Conservation (phyloP, 2,888 invertebrate genomes). For the Oeneis ivallda region DNA sequence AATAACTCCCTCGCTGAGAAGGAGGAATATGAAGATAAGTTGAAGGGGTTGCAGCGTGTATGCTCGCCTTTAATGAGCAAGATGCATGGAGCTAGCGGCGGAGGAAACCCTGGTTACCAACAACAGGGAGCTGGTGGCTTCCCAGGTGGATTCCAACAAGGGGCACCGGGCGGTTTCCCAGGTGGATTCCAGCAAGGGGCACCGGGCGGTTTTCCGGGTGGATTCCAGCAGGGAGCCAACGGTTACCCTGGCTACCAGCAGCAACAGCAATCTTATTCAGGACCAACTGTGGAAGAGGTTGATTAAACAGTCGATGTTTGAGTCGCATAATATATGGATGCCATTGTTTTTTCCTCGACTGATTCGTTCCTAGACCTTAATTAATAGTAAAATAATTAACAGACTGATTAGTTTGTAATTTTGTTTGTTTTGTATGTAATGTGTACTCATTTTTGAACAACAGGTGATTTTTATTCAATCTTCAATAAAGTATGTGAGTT, state of each 20-base stretch:
- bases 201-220: background rate
- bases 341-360: background rate
- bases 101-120: constrained; percentile 47
- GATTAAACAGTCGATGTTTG: background rate
- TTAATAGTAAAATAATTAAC: too few species aligned
- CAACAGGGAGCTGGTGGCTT: constrained; percentile 1
- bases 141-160: background rate
- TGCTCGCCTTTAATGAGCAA: constrained; percentile 82
- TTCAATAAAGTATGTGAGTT: constrained; percentile 1
- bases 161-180: background rate
- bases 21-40: constrained; percentile 11
- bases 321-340: background rate
- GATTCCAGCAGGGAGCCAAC: too few species aligned
- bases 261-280: background rate
- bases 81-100: constrained; percentile 42
- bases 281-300: constrained; percentile 4
- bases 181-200: background rate
- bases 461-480: background rate
- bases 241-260: constrained; percentile 48
- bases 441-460: background rate
- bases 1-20: constrained; percentile 79
- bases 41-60: constrained; percentile 79
- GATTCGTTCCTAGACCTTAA: background rate
- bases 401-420: constrained; percentile 9
- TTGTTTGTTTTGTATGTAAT: background rate